These are phyloP conservation scores for Sisyra nigra DNA, from an alignment of 2,888 invertebrate species.

Conservation along the genomic window DNA sequence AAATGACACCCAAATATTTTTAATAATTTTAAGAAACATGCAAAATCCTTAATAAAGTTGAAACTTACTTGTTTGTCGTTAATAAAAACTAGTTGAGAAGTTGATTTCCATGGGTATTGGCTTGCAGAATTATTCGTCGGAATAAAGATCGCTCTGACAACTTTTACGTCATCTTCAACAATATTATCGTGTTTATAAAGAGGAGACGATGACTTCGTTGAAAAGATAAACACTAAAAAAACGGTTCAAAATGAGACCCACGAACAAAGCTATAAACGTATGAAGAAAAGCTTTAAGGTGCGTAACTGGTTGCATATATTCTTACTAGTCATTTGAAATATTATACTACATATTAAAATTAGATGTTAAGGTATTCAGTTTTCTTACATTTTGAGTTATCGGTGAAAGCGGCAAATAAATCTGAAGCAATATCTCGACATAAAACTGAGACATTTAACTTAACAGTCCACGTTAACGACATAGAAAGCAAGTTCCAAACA, in stretches of 20 bases:
- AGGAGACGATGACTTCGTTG: constrained; percentile 35
- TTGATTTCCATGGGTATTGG: constrained; percentile 38
- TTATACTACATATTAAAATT: too few species aligned
- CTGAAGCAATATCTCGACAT: constrained; percentile 42
- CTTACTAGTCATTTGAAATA: constrained; percentile 2
- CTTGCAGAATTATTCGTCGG: constrained; percentile 29
- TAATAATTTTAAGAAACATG: too few species aligned
- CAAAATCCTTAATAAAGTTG: background rate
- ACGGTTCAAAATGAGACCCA: constrained; percentile 9
- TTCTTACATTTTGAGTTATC: constrained; percentile 43
- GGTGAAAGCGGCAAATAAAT: constrained; percentile 52
- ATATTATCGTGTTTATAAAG: constrained; percentile 33
- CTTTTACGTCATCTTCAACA: constrained; percentile 25
- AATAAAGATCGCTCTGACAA: constrained; percentile 37
- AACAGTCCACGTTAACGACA: constrained; percentile 54
- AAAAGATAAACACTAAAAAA: constrained; percentile 44
- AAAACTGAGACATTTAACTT: constrained; percentile 30
- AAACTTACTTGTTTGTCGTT: constrained; percentile 36
- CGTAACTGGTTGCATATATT: constrained; percentile 6
- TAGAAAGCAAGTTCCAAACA: constrained; percentile 56
- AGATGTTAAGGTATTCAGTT: constrained; percentile 5
- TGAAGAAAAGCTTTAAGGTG: too few species aligned
- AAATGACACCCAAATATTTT: too few species aligned
- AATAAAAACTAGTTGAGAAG: constrained; percentile 43
- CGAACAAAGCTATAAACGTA: too few species aligned